A percentile compares a stretch with the other conserved stretches of the same genome.
phyloP scores from a whole-genome alignment of 1,140 invertebrate species.

The silkworm (Bombyx mori) region DNA sequence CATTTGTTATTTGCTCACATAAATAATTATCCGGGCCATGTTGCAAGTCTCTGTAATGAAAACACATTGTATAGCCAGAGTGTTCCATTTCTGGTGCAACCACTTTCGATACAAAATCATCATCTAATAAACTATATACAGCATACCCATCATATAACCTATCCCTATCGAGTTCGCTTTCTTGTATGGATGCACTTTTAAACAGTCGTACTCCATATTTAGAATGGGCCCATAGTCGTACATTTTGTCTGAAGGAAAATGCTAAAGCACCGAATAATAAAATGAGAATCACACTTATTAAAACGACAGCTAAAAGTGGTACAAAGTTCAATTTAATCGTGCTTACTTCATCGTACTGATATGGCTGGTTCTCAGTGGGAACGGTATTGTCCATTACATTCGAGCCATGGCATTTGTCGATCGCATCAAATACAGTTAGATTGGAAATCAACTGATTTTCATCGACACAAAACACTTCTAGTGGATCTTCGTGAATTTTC shows the following conservation, averaged over 20 bases:
- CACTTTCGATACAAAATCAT: conserved; percentile 84
- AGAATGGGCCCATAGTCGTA: conserved; percentile 81
- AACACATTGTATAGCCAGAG: conserved; percentile 79
- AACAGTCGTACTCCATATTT: conserved; percentile 83
- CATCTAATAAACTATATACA: conserved; percentile 90
- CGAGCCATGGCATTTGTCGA: conserved; percentile 78
- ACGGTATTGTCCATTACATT: conserved; percentile 83
- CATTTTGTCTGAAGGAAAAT: conserved; percentile 84
- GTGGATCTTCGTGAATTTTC: conserved; percentile 77
- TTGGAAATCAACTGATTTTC: conserved; percentile 76
- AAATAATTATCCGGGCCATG: conserved; percentile 79
- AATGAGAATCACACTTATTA: conserved; percentile 81
- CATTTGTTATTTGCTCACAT: conserved; percentile 83
- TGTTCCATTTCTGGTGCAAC: conserved; percentile 87
- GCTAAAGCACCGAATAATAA: conserved; percentile 78
- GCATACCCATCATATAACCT: conserved; percentile 89
- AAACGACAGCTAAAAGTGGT: conserved; percentile 80
- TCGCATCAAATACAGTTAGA: conserved; percentile 76
- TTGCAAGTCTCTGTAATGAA: conserved; percentile 83
- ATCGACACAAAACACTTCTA: conserved; percentile 74
- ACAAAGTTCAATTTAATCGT: conserved; percentile 74
- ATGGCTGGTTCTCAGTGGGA: conserved; percentile 73
- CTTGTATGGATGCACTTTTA: conserved; percentile 79
- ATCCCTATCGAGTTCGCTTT: conserved; percentile 81
- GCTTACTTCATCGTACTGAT: conserved; percentile 69